Conservation (phyloP, 2,888 invertebrate species). For the Ashinkailepas kermadecensis region DNA sequence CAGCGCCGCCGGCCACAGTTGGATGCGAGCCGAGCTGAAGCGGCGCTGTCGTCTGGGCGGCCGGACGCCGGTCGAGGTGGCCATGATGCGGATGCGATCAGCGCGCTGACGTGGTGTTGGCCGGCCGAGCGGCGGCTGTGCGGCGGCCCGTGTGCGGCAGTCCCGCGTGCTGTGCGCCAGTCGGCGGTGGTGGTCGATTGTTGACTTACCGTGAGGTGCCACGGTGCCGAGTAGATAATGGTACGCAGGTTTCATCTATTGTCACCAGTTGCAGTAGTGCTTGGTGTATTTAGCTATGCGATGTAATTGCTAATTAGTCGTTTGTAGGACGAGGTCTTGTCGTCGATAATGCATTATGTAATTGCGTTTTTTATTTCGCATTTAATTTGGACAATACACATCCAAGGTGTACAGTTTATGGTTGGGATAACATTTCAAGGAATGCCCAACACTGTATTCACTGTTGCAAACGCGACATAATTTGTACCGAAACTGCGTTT, state of each 20-base stretch:
- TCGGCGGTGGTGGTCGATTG: neutral
- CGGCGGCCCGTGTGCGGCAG: neutral
- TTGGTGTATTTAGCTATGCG: neutral
- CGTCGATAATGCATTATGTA: constrained; percentile 11
- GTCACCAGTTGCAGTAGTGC: neutral
- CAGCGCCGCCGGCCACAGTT: no score
- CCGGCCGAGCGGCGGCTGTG: neutral
- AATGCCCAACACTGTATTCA: no score
- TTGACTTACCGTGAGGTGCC: neutral
- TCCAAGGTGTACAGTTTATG: neutral
- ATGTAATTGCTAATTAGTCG: neutral
- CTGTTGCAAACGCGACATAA: no score
- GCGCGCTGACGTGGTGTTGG: neutral
- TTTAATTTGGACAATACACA: constrained; percentile 16
- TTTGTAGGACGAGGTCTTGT: neutral
- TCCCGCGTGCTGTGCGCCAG: neutral
- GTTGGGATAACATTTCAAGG: no score
- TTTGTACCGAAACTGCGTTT: no score
- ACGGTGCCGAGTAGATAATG: neutral
- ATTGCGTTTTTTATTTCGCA: neutral
- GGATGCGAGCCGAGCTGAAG: neutral
- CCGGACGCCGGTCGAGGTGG: no score
- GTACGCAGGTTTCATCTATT: neutral
- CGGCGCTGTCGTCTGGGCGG: no score
- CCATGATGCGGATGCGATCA: no score